Base-by-base conservation (phyloP, 1,140 invertebrate species). In the Lepidurus packardi region DNA sequence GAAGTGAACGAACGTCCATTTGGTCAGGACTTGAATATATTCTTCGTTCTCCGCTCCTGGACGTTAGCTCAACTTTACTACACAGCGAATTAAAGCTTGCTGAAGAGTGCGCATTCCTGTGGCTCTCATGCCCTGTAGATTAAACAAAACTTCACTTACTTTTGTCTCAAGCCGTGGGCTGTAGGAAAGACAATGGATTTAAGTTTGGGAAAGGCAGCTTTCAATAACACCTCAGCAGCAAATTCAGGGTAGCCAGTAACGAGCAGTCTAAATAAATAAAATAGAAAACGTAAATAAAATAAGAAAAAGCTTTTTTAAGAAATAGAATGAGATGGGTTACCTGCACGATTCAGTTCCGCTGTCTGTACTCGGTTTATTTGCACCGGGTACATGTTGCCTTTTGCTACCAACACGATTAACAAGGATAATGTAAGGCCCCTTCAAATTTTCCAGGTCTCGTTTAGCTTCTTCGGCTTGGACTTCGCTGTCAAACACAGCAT, bases 381-480 rank as follows among this genome's bases (percentile, higher is more conserved):
- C 2, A 11, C n/a, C n/a, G 16, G 9, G 43, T 43, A 11, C 24
- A 11, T 43, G 1, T 45, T 42, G 41, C 10, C 10, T 41, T 45
- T 77, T 77, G 16, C 25, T 34, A 43, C 75, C 75, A 45, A 77
- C 42, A 9, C 47, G 47, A 42, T 25, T 77, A 43, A 77, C 41
- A 45, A 9, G 24, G 44, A 77, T 43, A 25, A n/a, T 77, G 13
- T 21, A 47, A 9, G 43, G 16, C 21, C 75, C 43, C 16, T 34
- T n/a, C 9, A 10, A 21, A 16, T 65, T 77, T 45, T 77, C 75
- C 4, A 77, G 47, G 9, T 10, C 75, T 43, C 34, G 34, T 21
- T 77, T 77, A 8, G 75, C 75, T 47, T 77, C 47, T 41, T 77
- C 75, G 10, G 75, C 75, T 10, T 43, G 16, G 21, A 16, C 75